phyloP scores from a whole-genome alignment of 2,888 invertebrate genomes.

The Mechanitis mazaeus region DNA sequence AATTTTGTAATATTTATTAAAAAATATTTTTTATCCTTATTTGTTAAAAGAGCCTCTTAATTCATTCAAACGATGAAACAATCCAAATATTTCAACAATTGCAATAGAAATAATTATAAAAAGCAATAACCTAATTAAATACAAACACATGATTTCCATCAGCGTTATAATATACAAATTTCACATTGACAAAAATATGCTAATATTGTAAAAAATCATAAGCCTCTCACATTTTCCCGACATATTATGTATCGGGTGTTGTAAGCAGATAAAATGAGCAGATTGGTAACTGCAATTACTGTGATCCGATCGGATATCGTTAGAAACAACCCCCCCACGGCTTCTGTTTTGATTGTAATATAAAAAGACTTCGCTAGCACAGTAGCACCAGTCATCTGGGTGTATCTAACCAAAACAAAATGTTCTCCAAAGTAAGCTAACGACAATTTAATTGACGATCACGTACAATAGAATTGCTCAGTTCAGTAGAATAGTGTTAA shows the following conservation, averaged over 20 bases:
- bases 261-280: constrained; percentile 65
- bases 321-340: constrained; percentile 58
- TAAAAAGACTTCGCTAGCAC: constrained; percentile 69
- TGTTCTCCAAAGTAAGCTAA: constrained; percentile 70
- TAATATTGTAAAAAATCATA: constrained; percentile 30
- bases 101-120: no score
- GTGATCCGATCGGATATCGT: constrained; percentile 71
- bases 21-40: no score
- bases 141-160: not conserved
- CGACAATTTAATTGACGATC: constrained; percentile 13
- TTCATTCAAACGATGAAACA: no score
- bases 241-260: constrained; percentile 60
- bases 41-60: no score
- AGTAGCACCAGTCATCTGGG: constrained; percentile 63
- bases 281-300: constrained; percentile 72
- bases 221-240: constrained; percentile 49
- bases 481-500: not conserved
- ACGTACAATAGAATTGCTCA: constrained; percentile 8
- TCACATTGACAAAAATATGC: not conserved
- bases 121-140: no score
- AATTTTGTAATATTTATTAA: no score
- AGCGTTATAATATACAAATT: not conserved
- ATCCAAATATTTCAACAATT: not conserved
- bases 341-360: constrained; percentile 73
- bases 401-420: constrained; percentile 68